Evolutionary conservation across 2,797 vertebrate genomes (phyloP).

Genomic region (Bradypodion pumilum): DNA sequence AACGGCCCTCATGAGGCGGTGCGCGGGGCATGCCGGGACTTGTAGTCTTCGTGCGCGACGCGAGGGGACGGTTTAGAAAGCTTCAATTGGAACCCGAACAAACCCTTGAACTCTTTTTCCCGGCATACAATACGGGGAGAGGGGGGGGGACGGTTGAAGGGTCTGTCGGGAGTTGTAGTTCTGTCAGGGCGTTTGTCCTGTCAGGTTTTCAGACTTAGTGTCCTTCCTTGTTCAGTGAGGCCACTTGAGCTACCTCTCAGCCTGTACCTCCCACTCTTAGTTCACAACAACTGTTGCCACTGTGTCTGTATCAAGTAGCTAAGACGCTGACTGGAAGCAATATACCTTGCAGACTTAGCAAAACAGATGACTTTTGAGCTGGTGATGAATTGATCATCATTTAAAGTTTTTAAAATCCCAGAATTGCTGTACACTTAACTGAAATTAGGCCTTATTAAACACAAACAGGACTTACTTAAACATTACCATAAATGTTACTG

Average conservation of each 20-base stretch:
- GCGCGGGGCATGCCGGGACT: background rate
- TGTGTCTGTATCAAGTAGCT: too few species aligned
- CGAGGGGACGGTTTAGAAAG: too few species aligned
- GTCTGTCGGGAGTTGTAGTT: background rate
- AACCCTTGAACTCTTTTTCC: background rate
- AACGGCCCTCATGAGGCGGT: fast-evolving
- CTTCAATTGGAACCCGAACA: background rate
- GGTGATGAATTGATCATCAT: too few species aligned
- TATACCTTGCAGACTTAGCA: too few species aligned
- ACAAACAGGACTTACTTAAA: background rate
- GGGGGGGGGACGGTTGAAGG: background rate
- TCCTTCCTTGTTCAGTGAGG: background rate
- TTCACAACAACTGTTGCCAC: too few species aligned
- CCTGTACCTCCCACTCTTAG: too few species aligned
- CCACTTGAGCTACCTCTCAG: background rate
- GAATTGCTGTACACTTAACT: background rate
- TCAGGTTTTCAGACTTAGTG: background rate
- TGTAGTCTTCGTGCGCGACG: background rate
- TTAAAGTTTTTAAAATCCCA: too few species aligned
- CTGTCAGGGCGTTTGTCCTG: background rate
- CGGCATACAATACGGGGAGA: background rate
- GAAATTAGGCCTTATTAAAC: background rate
- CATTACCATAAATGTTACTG: background rate
- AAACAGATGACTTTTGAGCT: too few species aligned
- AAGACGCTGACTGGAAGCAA: too few species aligned